Base-by-base conservation (phyloP, 2,113 vertebrate genomes). In the Bambusicola thoracicus region DNA sequence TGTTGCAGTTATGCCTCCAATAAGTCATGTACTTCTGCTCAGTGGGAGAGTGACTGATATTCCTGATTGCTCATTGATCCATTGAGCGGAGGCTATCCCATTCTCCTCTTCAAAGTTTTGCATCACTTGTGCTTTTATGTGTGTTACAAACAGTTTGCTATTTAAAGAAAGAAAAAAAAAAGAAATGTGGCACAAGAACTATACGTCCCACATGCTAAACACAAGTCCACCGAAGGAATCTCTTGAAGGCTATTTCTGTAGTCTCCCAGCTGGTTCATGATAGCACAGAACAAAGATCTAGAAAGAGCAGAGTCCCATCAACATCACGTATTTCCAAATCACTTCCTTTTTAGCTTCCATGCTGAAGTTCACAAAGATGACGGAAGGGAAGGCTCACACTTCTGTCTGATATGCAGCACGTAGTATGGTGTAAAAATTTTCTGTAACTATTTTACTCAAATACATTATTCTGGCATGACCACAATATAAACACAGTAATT, bases 301-400 rank as follows among this genome's bases (percentile, higher is more conserved):
- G 78, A 63, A 85, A 6, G 30, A 93, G 36, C 72, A 68, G 82
- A 92, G 76, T 91, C 89, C 78, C 78, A 90, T 87, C 78, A 93
- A 80, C 81, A 94, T 69, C 62, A 90, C 89, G 96, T 94, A 95
- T 97, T 88, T 70, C 94, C 81, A 89, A 63, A 91, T 89, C 10
- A 4, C 27, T 91, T 69, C 74, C 34, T 72, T 75, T 92, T 90
- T 80, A 90, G 30, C 62, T 94, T 87, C 59, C 10, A 27, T 40
- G 63, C 40, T 85, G 91, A 81, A 79, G 29, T 92, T 92, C 80
- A 94, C 92, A 82, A 88, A 91, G 85, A 88, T 70, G 48, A 91
- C 92, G 84, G 63, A 59, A 70, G 92, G 77, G 75, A 85, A 92
- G 46, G 78, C 20, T 79, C 34, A 59, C 0, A 6, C 13, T 80